Conservation (phyloP, 2,888 invertebrate genomes). For the Drosophila testacea region DNA sequence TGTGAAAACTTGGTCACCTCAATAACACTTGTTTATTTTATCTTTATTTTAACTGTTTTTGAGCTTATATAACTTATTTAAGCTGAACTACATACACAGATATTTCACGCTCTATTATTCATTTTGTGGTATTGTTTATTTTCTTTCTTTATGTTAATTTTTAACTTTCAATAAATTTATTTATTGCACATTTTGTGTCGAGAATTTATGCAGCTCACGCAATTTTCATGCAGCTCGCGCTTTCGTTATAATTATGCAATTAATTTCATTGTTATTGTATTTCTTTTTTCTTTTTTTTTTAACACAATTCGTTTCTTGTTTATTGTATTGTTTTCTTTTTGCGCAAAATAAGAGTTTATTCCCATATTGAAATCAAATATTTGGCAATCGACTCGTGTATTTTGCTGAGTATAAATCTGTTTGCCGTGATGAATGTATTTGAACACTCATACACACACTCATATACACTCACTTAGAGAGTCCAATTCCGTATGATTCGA, state of each 20-base stretch:
- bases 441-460: constrained; percentile 5
- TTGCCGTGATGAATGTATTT: constrained; percentile 29
- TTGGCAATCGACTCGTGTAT: constrained; percentile 50
- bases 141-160: constrained; percentile 6
- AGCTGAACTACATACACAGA: constrained; percentile 17
- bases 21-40: background rate
- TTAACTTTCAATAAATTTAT: constrained; percentile 49
- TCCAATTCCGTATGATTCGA: constrained; percentile 16
- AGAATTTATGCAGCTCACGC: constrained; percentile 74
- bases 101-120: constrained; percentile 36
- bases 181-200: constrained; percentile 50
- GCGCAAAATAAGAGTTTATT: constrained; percentile 9
- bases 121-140: constrained; percentile 22
- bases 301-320: constrained; percentile 12
- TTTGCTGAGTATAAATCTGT: constrained; percentile 18
- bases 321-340: background rate
- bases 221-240: constrained; percentile 57
- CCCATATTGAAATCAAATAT: constrained; percentile 43
- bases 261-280: constrained; percentile 34
- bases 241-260: constrained; percentile 64
- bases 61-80: constrained; percentile 31
- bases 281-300: constrained; percentile 15
- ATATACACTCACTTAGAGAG: constrained; percentile 19
- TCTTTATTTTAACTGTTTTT: constrained; percentile 10
- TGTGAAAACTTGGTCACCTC: too few species aligned